These are phyloP conservation scores for Berghia stephanieae DNA, from an alignment of 1,140 invertebrate genomes.

Conservation along the genomic window DNA sequence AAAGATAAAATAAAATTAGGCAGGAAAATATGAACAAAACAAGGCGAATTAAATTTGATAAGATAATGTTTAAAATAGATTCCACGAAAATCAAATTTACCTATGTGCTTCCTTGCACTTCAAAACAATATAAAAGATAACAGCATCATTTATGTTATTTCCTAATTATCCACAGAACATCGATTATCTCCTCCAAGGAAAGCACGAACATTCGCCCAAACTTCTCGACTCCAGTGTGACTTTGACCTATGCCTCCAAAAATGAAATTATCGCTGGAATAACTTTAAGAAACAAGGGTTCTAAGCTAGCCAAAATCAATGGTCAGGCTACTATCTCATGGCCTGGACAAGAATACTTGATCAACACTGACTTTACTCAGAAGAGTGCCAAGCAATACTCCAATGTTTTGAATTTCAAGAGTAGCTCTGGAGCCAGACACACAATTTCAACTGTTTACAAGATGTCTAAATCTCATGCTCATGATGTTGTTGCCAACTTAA, in stretches of 20 bases:
- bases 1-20: too few relatives aligned
- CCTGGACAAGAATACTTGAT: neutral
- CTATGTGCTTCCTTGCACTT: too few relatives aligned
- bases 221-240: constrained; percentile 29
- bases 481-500: constrained; percentile 7
- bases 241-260: constrained; percentile 25
- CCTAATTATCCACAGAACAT: too few relatives aligned
- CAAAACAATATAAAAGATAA: too few relatives aligned
- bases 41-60: too few relatives aligned
- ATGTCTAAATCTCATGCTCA: neutral
- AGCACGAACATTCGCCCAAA: constrained; percentile 28
- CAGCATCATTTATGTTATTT: too few relatives aligned
- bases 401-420: constrained; percentile 13
- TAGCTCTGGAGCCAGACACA: constrained; percentile 5
- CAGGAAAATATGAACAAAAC: too few relatives aligned
- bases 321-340: neutral
- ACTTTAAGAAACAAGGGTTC: constrained; percentile 30
- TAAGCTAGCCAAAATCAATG: constrained; percentile 13
- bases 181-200: constrained; percentile 27
- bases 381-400: neutral
- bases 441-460: constrained; percentile 14
- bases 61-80: too few relatives aligned
- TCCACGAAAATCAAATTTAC: too few relatives aligned
- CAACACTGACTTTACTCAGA: neutral
- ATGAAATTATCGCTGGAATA: constrained; percentile 30